Evolutionary conservation across 2,797 vertebrate genomes (phyloP), one percentile per base, ranked within the genome.

Genomic region (Pipistrellus nathusii): DNA sequence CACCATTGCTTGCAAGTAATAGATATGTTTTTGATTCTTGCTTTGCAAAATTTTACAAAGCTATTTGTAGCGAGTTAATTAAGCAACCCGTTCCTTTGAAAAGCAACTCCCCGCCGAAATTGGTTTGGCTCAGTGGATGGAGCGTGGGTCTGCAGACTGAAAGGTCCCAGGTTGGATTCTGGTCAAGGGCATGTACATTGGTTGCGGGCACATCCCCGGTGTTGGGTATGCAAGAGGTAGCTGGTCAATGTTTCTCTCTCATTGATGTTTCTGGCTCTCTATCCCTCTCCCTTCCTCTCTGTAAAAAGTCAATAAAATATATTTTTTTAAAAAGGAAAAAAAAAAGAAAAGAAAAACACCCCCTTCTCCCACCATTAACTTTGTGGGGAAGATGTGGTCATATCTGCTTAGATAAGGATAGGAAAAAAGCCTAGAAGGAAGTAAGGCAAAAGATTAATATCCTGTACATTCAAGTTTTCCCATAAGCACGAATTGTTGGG

Each of bases 371-470:
- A 21, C 41, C 72, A n/a, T 48, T 78, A 94, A 69, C 82, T 88
- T 81, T 38, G 3, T 81, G 68, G 44, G 15, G 62, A 83, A 87
- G 32, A 18, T 53, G 7, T 75, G 53, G 23, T 80, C 25, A 21
- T 66, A 55, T 48, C 68, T 81, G 18, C 44, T 92, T 87, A 83
- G 85, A 48, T 48, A 77, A 85, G 6, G 11, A 32, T 23, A 86
- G 69, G 21, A 80, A 94, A 80, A 93, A 89, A 32, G 9, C 55
- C 75, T 72, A 30, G 48, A 87, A 81, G 53, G 30, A 91, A 85
- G 32, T 44, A 94, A 87, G 62, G 32, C 11, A 41, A 86, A 76
- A 78, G 48, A 32, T 69, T 44, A 85, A 59, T 46, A 76, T 76
- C 78, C 25, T 78, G 13, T 20, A 48, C 51, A 17, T 89, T 77